Conservation (phyloP, 2,113 vertebrate genomes). For the Scytalopus superciliaris region DNA sequence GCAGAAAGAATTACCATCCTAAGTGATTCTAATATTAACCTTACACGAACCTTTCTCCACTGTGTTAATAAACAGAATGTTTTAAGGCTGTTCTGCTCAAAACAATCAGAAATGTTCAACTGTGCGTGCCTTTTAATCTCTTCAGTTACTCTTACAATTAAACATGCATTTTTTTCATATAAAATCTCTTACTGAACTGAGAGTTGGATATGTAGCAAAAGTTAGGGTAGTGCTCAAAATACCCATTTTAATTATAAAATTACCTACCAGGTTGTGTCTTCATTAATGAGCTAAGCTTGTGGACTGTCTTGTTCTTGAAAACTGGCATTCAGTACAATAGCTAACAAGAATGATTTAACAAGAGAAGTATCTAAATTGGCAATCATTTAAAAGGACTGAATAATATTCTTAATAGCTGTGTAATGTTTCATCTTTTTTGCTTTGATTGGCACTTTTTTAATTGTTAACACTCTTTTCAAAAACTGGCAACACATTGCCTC, state of each 20-base stretch:
- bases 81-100: constrained; percentile 36
- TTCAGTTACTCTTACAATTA: background rate
- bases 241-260: background rate
- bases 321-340: background rate
- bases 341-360: background rate
- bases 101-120: constrained; percentile 26
- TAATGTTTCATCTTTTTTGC: constrained; percentile 49
- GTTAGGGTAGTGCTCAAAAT: background rate
- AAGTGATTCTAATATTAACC: constrained; percentile 58
- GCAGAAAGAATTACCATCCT: constrained; percentile 53
- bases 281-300: constrained; percentile 1
- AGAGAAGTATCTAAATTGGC: constrained; percentile 49
- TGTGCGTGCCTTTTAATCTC: background rate
- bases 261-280: constrained; percentile 23
- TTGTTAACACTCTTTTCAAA: constrained; percentile 61
- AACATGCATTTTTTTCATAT: background rate
- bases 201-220: background rate
- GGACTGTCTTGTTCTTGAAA: background rate
- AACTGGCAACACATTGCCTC: constrained; percentile 50
- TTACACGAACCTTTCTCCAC: constrained; percentile 43
- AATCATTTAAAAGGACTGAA: constrained; percentile 38
- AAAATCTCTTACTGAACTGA: background rate
- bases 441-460: constrained; percentile 47
- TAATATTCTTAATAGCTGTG: constrained; percentile 31
- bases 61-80: constrained; percentile 59